Base-by-base conservation (phyloP, 2,113 vertebrate genomes). In the Chascanopsetta lugubris region DNA sequence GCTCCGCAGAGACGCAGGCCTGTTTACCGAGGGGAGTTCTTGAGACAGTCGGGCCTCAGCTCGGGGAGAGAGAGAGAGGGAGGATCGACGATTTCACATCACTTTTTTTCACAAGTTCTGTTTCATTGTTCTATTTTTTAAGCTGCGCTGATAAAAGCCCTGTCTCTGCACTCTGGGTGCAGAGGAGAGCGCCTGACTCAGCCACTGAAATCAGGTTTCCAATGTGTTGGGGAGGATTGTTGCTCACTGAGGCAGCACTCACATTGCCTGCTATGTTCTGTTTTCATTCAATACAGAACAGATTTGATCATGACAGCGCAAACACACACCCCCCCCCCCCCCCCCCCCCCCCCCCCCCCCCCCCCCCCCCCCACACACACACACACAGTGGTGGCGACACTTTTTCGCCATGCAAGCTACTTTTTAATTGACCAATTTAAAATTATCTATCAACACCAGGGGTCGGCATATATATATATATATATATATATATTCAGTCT, bases 21-120 rank as follows among this genome's bases (percentile, higher is more conserved):
- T 76, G 81, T 79, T 84, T 77, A 61, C 71, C 64, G 47, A 69
- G 24, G 61, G 65, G 58, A 65, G 69, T 69, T 80, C 77, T 56
- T 49, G 79, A 84, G 78, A 79, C 73, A 66, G 70, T 69, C 74
- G 54, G 48, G 26, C 49, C 48, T 77, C 60, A 47, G 60, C 71
- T 48, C 63, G 66, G 67, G n/a, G 58, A 57, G 27, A 32, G 43
- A 65, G 43, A 42, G 38, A 66, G 42, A 48, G 20, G 15, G 38
- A 30, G 49, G 61, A 74, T 34, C 30, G 63, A 75, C 81, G 63
- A 75, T 59, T 51, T 62, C 61, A 62, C 64, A 69, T 86, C 74
- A 73, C 38, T 77, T 54, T 61, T 72, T 76, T 49, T 63, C 66
- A 79, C 75, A 58, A 53, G 48, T 66, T n/a, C 2, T 50, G 64